Evolutionary conservation across 2,888 invertebrate genomes (phyloP).

Genomic region (Colostygia pectinataria): DNA sequence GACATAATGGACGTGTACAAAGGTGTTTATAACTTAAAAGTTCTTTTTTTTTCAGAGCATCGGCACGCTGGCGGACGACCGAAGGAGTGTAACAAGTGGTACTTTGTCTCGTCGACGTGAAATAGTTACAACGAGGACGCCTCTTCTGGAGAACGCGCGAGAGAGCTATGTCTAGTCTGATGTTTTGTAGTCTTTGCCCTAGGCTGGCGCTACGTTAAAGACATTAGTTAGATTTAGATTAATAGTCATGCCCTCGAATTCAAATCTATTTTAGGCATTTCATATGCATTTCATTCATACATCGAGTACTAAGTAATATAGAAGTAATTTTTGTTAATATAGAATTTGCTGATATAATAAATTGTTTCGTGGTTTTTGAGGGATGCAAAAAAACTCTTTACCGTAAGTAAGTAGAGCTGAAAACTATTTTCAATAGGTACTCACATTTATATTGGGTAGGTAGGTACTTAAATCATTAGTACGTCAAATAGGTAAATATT

Average conservation of each 20-base stretch:
- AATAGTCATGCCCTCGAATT: neutral
- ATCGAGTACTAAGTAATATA: too few species aligned
- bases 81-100: constrained; percentile 71
- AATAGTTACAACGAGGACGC: constrained; percentile 87
- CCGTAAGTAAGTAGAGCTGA: too few species aligned
- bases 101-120: constrained; percentile 81
- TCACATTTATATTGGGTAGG: too few species aligned
- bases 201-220: constrained; percentile 14
- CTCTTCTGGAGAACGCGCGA: constrained; percentile 85
- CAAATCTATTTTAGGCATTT: neutral
- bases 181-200: constrained; percentile 11
- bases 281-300: too few species aligned
- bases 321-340: too few species aligned
- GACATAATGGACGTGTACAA: too few species aligned
- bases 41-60: constrained; percentile 58
- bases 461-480: too few species aligned
- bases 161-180: constrained; percentile 85
- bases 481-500: neutral
- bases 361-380: too few species aligned
- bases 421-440: too few species aligned
- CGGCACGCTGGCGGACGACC: constrained; percentile 68
- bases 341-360: too few species aligned
- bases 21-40: too few species aligned
- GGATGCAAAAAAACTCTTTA: too few species aligned
- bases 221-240: neutral